Evolutionary conservation across 2,797 vertebrate genomes (phyloP).

Genomic region (Pogonophryne albipinna): DNA sequence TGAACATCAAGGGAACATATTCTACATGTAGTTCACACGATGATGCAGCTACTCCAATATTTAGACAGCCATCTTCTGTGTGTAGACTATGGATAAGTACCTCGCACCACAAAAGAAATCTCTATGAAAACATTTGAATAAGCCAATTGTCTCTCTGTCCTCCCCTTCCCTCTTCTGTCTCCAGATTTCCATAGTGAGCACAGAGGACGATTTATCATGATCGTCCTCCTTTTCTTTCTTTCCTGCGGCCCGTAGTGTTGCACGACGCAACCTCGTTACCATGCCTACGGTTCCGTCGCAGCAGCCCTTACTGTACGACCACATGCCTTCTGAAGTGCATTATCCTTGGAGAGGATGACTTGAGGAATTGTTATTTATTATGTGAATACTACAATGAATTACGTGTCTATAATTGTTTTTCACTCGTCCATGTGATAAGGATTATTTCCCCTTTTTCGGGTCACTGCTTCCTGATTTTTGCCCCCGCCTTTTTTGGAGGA

Average conservation of each 20-base stretch:
- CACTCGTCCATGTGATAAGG: constrained; percentile 48
- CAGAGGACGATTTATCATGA: constrained; percentile 96
- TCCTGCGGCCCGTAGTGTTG: constrained; percentile 69
- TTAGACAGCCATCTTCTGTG: too few relatives aligned
- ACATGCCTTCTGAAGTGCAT: constrained; percentile 89
- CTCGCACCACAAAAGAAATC: too few relatives aligned
- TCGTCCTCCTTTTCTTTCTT: constrained; percentile 44
- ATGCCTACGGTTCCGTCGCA: constrained; percentile 77
- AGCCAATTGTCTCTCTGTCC: background rate
- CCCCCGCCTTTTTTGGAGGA: too few relatives aligned
- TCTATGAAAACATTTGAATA: background rate
- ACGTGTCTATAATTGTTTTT: constrained; percentile 54
- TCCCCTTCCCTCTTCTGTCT: background rate
- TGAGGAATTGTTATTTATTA: constrained; percentile 72
- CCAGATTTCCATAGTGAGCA: constrained; percentile 98
- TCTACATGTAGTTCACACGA: too few relatives aligned
- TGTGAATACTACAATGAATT: constrained; percentile 80
- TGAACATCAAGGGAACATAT: too few relatives aligned
- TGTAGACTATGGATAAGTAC: too few relatives aligned
- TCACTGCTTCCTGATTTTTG: background rate
- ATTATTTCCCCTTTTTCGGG: background rate
- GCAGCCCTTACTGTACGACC: constrained; percentile 77
- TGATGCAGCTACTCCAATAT: too few relatives aligned
- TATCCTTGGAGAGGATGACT: constrained; percentile 58
- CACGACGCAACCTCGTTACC: constrained; percentile 80